Evolutionary conservation across 2,797 vertebrate genomes (phyloP).

Genomic region (Cyprinella venusta): DNA sequence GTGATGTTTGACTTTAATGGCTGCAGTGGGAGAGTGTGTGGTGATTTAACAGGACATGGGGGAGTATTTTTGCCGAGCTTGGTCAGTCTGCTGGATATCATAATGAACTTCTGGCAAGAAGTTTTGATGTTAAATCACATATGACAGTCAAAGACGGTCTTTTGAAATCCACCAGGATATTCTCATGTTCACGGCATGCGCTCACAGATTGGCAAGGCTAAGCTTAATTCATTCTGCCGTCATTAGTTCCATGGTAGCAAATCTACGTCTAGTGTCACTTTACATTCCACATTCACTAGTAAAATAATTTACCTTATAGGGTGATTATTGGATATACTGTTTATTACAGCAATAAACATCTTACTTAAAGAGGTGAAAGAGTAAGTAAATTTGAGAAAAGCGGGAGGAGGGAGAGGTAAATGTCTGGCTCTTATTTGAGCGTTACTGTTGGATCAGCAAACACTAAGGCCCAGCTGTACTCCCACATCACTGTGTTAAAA

Average conservation of each 20-base stretch:
- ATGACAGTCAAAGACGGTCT: neutral
- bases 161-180: constrained; percentile 22
- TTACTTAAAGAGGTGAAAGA: constrained; percentile 21
- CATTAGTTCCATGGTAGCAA: constrained; percentile 3
- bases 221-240: neutral
- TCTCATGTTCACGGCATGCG: neutral
- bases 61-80: constrained; percentile 33
- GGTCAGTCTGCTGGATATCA: constrained; percentile 28
- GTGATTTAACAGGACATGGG: constrained; percentile 46
- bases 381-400: neutral
- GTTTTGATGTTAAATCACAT: constrained; percentile 20
- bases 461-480: neutral
- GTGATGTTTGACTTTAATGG: constrained; percentile 35
- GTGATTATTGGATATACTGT: neutral
- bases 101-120: constrained; percentile 22
- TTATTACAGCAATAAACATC: constrained; percentile 36
- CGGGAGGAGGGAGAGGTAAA: neutral
- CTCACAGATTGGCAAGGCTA: neutral
- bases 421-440: constrained; percentile 31
- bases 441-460: constrained; percentile 13
- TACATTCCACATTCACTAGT: neutral
- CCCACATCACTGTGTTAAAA: constrained; percentile 6
- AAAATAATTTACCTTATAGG: constrained; percentile 3
- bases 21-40: constrained; percentile 30
- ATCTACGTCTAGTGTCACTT: neutral